A percentile compares a stretch with the other conserved stretches of the same genome.
Conservation (phyloP, 2,113 vertebrate species). For the Paracanthobrama guichenoti region DNA sequence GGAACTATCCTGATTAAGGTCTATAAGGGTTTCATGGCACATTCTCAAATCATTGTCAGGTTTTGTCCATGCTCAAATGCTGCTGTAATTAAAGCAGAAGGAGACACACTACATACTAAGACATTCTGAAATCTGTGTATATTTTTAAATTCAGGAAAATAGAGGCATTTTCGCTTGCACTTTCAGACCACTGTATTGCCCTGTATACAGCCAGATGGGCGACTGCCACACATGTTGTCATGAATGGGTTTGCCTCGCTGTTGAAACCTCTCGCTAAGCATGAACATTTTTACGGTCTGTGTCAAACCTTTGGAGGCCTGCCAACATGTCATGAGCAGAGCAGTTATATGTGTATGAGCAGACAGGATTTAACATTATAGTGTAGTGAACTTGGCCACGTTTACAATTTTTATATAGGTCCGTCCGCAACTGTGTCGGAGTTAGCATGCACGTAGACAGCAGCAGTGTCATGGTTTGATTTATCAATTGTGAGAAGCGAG, state of each 20-base stretch:
- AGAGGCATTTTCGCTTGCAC: background rate
- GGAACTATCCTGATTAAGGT: background rate
- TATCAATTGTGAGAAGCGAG: background rate
- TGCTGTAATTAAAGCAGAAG: background rate
- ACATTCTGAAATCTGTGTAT: background rate
- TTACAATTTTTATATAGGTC: background rate
- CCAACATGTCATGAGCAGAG: background rate
- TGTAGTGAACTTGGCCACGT: background rate
- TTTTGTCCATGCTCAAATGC: too few species aligned
- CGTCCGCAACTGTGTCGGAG: background rate
- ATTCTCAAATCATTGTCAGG: too few species aligned
- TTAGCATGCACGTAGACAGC: background rate
- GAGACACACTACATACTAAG: background rate
- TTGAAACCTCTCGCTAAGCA: background rate
- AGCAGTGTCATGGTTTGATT: background rate
- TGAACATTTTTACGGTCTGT: background rate
- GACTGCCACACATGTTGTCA: constrained; percentile 12
- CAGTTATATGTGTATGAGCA: background rate
- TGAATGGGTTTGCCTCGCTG: constrained; percentile 4
- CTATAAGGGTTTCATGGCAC: too few species aligned
- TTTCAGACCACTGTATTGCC: background rate
- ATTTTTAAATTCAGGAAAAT: background rate
- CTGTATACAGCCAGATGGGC: background rate
- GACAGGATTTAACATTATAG: background rate
- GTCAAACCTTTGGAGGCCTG: background rate